Evolutionary conservation across 1,140 invertebrate species (phyloP), one percentile per base, ranked within the genome.

Genomic region (Alviniconcha marisindica): DNA sequence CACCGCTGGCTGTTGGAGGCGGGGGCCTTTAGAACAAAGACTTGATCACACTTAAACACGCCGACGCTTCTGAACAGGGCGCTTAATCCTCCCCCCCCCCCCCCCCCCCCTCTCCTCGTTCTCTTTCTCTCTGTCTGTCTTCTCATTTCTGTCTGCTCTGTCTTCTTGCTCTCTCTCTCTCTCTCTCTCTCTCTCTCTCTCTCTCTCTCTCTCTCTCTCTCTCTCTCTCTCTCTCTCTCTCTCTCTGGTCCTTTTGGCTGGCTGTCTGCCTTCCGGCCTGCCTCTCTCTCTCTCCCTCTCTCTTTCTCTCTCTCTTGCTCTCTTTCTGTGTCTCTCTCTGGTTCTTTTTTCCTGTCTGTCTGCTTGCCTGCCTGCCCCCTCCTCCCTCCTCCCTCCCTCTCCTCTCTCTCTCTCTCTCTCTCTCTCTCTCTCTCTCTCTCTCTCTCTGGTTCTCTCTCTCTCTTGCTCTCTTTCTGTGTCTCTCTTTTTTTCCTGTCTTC

Each of bases 401-500:
- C 3, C 18, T 73, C 69, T 73, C 0, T 73, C 31, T 40, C 69
- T 1, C 18, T 36, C 33, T 73, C 1, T 36, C 69, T 40, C 31
- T 40, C 31, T 73, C 33, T 28, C 18, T 73, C 33, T 36, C 31
- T 42, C 40, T 38, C 31, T 73, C 18, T 18, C 12, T 10, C 0
- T 40, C 1, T 38, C 18, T 3, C 69, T 73, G 33, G 33, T 33
- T 42, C 31, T 42, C 18, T 24, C 31, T 42, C 33, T 3, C 18
- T 38, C 69, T 42, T 14, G 18, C 33, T 38, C 10, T 73, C 40
- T 24, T 15, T 73, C 69, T 36, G 15, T 36, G 31, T 73, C 1
- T 73, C 40, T 73, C 18, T 73, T n/a, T 73, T 14, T 73, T n/a
- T 73, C 18, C n/a, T n/a, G n/a, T n/a, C n/a, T n/a, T 42, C 40